Evolutionary conservation across 2,888 invertebrate species (phyloP).

Genomic region (Apamea epomidion): DNA sequence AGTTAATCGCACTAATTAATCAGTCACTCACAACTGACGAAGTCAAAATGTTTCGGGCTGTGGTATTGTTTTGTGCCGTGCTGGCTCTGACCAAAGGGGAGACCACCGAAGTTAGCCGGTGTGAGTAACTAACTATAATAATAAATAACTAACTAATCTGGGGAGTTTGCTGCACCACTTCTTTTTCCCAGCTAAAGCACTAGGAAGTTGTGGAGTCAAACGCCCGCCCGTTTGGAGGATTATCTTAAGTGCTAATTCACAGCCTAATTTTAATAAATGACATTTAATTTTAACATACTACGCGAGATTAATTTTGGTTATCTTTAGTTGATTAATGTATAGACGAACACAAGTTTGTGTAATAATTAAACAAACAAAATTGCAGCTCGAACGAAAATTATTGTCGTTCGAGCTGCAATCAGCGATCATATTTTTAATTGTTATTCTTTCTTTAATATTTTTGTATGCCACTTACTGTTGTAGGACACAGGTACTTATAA

Average conservation of each 20-base stretch:
- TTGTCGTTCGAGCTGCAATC: not conserved
- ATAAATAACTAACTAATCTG: not conserved
- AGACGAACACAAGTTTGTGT: not conserved
- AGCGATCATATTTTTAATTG: not conserved
- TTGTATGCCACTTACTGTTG: no score
- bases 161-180: not conserved
- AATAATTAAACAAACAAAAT: not conserved
- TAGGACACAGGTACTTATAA: not conserved
- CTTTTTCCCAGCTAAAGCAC: not conserved
- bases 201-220: not conserved
- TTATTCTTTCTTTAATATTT: not conserved
- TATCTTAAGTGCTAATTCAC: not conserved
- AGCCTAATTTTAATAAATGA: not conserved
- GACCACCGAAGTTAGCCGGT: conserved; percentile 58
- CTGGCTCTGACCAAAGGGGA: conserved; percentile 47
- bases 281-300: not conserved
- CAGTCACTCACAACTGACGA: not conserved
- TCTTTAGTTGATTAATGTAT: not conserved
- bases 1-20: conserved; percentile 7
- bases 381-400: no score
- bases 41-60: conserved; percentile 53
- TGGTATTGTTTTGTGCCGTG: conserved; percentile 49
- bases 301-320: not conserved
- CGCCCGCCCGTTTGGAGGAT: not conserved
- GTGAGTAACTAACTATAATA: conserved; percentile 52